Percentiles rank a stretch among this genome's conserved stretches.
These are phyloP conservation scores for Mya arenaria DNA, from an alignment of 1,140 invertebrate species.

Conservation along the genomic window DNA sequence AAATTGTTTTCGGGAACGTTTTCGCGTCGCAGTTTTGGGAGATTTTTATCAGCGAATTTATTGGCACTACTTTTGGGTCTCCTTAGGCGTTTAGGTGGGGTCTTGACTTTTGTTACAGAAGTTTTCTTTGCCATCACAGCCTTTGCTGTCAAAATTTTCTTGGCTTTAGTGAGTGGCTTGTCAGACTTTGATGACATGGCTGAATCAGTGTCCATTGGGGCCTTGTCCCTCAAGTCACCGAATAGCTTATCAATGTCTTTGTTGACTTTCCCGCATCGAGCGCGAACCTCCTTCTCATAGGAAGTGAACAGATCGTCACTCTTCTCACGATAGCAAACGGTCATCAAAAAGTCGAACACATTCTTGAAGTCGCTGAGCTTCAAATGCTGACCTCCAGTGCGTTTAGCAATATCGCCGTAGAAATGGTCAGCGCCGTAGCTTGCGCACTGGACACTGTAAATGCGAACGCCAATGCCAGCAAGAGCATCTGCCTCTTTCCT, in stretches of 20 bases:
- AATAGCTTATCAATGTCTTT: constrained; percentile 51
- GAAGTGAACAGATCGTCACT: constrained; percentile 56
- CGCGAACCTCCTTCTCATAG: constrained; percentile 51
- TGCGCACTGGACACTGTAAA: constrained; percentile 41
- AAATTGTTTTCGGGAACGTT: constrained; percentile 47
- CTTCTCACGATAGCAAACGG: constrained; percentile 61
- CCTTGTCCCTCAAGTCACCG: background rate
- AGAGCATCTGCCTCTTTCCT: constrained; percentile 63
- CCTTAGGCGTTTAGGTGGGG: background rate
- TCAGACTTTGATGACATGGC: background rate
- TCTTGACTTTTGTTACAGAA: background rate
- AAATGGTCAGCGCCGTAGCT: background rate
- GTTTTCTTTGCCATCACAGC: background rate
- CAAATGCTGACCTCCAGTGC: constrained; percentile 54
- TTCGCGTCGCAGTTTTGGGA: constrained; percentile 33
- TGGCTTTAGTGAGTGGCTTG: background rate
- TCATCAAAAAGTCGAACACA: constrained; percentile 64
- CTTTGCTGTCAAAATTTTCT: background rate
- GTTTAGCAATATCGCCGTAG: constrained; percentile 35
- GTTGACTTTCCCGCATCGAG: background rate
- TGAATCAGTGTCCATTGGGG: background rate
- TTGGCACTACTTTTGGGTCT: background rate
- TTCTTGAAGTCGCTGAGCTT: constrained; percentile 58
- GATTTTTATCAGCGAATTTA: background rate
- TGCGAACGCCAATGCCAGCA: constrained; percentile 48